Evolutionary conservation across 2,888 invertebrate genomes (phyloP).

Genomic region (Ichneumoninae sp.): DNA sequence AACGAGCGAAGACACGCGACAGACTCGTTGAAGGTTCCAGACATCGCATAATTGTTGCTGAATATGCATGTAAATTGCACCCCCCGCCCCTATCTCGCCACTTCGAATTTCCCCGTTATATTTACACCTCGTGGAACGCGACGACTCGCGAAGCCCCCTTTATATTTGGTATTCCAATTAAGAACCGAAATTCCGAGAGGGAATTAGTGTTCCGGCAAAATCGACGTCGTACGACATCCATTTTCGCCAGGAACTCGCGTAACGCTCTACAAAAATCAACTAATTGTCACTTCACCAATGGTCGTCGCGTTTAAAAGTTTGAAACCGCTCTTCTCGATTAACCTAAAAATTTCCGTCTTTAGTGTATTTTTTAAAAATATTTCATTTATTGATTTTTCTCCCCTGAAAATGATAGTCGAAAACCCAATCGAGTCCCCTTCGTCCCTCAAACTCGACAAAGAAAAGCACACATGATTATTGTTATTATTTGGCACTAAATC

Average conservation of each 20-base stretch:
- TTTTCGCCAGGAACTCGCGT: not conserved
- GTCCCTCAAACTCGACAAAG: not conserved
- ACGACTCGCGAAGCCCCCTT: constrained; percentile 47
- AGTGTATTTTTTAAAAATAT: not conserved
- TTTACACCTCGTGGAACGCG: constrained; percentile 47
- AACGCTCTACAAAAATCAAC: not conserved
- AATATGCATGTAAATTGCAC: constrained; percentile 46
- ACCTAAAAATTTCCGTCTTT: not conserved
- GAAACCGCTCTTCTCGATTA: too few relatives aligned
- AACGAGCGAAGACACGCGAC: constrained; percentile 27
- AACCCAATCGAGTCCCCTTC: too few relatives aligned
- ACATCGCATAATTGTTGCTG: constrained; percentile 62
- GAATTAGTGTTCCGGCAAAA: constrained; percentile 28
- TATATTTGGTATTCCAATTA: constrained; percentile 65
- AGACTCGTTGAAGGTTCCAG: constrained; percentile 35
- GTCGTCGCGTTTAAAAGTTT: not conserved
- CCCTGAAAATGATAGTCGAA: too few relatives aligned
- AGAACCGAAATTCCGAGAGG: constrained; percentile 38
- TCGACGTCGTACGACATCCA: constrained; percentile 34
- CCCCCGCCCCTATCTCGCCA: constrained; percentile 25
- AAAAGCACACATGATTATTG: not conserved
- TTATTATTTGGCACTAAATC: too few relatives aligned
- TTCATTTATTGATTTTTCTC: not conserved
- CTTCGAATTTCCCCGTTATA: constrained; percentile 53
- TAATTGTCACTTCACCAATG: not conserved